A percentile compares a stretch with the other conserved stretches of the same genome.
phyloP scores from a whole-genome alignment of 2,888 invertebrate genomes.

The Ligdia adustata region DNA sequence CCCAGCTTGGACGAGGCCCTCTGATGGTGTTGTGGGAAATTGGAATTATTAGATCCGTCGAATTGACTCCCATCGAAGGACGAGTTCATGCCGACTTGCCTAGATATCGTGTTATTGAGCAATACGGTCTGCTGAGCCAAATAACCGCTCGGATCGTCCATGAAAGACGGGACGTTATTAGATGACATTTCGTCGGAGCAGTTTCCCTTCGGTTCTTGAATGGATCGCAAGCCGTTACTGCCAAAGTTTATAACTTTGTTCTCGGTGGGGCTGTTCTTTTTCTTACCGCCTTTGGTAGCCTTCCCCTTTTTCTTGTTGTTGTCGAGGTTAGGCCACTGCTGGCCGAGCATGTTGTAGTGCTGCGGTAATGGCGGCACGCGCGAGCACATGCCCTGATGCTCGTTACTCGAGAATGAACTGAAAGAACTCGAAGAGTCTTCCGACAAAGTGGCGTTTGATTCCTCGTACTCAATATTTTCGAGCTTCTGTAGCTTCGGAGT shows the following conservation, averaged over 20 bases:
- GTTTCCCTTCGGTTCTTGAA: conserved; percentile 69
- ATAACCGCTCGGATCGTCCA: conserved; percentile 96
- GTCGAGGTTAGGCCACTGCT: conserved; percentile 74
- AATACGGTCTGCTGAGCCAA: conserved; percentile 95
- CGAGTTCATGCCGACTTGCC: conserved; percentile 82
- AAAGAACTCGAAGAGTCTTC: conserved; percentile 66
- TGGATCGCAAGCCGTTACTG: conserved; percentile 62
- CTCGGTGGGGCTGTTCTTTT: conserved; percentile 62
- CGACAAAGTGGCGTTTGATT: conserved; percentile 59
- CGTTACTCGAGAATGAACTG: conserved; percentile 62
- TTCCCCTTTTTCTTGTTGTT: conserved; percentile 83
- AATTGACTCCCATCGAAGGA: conserved; percentile 63
- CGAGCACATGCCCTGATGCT: conserved; percentile 84
- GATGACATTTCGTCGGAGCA: conserved; percentile 72
- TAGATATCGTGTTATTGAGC: conserved; percentile 91
- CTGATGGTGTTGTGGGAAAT: conserved; percentile 56
- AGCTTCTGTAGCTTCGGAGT: conserved; percentile 64
- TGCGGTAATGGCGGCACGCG: conserved; percentile 90
- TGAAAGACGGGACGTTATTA: conserved; percentile 90
- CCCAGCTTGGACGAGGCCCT: conserved; percentile 53
- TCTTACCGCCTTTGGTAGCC: conserved; percentile 80
- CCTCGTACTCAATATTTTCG: conserved; percentile 69
- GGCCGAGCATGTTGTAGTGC: conserved; percentile 79
- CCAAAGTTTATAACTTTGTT: conserved; percentile 61
- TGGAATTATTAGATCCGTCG: conserved; percentile 49